Evolutionary conservation across 2,113 vertebrate species (phyloP).

Genomic region (Microcebus lehilahytsara): DNA sequence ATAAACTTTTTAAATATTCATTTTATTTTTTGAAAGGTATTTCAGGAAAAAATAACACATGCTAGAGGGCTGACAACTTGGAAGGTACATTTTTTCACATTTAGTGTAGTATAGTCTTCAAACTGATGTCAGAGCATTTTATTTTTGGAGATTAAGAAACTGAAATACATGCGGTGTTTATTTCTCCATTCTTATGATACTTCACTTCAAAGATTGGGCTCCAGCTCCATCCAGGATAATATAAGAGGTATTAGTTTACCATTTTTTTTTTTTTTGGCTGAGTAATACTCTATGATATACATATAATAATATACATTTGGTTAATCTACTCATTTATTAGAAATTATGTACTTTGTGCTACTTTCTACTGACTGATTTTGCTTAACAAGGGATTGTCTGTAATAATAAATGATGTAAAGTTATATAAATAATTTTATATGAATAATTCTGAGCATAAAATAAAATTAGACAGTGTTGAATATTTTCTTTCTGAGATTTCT

Average conservation of each 20-base stretch:
- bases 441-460: not conserved
- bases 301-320: too few relatives aligned
- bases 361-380: not conserved
- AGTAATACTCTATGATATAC: too few relatives aligned
- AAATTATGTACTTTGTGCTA: not conserved
- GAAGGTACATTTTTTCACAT: not conserved
- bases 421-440: not conserved
- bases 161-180: not conserved
- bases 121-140: not conserved
- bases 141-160: not conserved
- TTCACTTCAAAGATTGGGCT: too few relatives aligned
- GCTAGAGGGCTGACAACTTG: not conserved
- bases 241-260: too few relatives aligned
- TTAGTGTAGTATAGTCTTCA: not conserved
- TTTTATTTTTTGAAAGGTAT: not conserved
- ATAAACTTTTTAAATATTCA: not conserved
- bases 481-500: not conserved
- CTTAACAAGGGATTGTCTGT: not conserved
- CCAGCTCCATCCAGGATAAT: too few relatives aligned
- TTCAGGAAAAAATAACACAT: not conserved
- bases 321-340: not conserved
- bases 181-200: too few relatives aligned
- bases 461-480: not conserved
- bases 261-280: too few relatives aligned
- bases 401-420: not conserved